Conservation (phyloP, 2,113 vertebrate genomes). For the Rutilus rutilus region DNA sequence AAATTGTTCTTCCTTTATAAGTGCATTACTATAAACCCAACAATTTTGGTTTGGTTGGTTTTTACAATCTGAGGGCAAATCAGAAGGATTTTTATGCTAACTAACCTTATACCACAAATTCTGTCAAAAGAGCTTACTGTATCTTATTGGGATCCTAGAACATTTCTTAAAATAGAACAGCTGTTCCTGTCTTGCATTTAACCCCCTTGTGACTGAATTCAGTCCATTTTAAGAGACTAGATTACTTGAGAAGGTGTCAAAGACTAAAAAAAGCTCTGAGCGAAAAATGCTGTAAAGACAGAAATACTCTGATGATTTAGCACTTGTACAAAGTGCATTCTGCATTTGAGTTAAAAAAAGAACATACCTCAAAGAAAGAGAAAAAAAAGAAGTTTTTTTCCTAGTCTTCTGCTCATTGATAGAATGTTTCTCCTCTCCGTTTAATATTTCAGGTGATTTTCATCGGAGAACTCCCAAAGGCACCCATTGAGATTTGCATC, state of each 20-base stretch:
- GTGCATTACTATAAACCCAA: not conserved
- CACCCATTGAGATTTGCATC: constrained; percentile 80
- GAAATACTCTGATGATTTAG: constrained; percentile 4
- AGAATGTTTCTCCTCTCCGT: constrained; percentile 76
- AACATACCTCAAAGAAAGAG: not conserved
- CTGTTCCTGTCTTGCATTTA: not conserved
- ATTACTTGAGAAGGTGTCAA: constrained; percentile 15
- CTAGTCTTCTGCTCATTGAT: constrained; percentile 74
- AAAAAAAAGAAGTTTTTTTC: constrained; percentile 45
- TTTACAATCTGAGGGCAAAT: not conserved
- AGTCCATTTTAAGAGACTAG: constrained; percentile 11
- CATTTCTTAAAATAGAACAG: constrained; percentile 17
- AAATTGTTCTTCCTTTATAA: not conserved
- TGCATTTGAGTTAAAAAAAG: constrained; percentile 1
- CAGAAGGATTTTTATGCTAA: not conserved
- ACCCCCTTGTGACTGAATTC: not conserved
- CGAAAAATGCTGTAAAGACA: constrained; percentile 19
- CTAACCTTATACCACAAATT: not conserved
- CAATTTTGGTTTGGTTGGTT: not conserved
- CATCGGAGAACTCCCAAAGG: constrained; percentile 79
- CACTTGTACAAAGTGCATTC: constrained; percentile 7
- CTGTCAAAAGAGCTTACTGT: not conserved
- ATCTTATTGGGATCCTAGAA: not conserved
- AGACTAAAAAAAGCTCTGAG: not conserved
- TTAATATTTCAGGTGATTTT: constrained; percentile 79